Conservation (phyloP, 2,888 invertebrate genomes). For the Leistus spinibarbis region DNA sequence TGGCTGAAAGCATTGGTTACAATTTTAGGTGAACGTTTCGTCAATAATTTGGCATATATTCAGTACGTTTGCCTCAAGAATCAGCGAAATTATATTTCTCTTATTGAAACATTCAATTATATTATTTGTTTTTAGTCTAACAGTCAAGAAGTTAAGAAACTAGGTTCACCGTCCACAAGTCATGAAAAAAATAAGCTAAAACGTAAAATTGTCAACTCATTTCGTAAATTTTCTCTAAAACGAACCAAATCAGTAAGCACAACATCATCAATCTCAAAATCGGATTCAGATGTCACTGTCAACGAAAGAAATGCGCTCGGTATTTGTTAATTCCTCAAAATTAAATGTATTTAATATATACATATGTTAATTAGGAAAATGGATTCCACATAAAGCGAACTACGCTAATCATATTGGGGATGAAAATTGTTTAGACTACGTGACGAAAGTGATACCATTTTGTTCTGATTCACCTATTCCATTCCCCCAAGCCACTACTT, state of each 20-base stretch:
- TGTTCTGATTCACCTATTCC: slow-evolving; percentile 8
- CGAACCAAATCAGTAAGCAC: slow-evolving; percentile 14
- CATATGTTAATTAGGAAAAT: not conserved
- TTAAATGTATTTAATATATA: not conserved
- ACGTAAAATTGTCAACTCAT: slow-evolving; percentile 19
- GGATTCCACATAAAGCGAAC: not conserved
- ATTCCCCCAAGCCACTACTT: slow-evolving; percentile 3
- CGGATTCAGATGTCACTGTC: slow-evolving; percentile 9
- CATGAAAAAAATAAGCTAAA: slow-evolving; percentile 13
- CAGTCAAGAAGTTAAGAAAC: not conserved
- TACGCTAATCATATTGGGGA: not conserved
- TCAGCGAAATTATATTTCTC: no score
- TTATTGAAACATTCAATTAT: not conserved
- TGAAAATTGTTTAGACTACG: not conserved
- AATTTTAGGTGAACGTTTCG: no score
- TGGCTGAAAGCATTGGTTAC: no score
- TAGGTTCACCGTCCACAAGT: not conserved
- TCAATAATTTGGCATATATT: no score
- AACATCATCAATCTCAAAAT: slow-evolving; percentile 2
- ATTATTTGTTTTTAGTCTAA: not conserved
- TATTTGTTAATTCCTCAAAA: no score
- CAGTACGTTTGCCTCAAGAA: no score
- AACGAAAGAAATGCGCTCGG: not conserved
- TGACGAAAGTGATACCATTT: slow-evolving; percentile 9
- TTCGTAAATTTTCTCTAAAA: slow-evolving; percentile 20